These are phyloP conservation scores for Dendrocopos noguchii DNA, from an alignment of 2,113 vertebrate genomes.

Conservation along the genomic window DNA sequence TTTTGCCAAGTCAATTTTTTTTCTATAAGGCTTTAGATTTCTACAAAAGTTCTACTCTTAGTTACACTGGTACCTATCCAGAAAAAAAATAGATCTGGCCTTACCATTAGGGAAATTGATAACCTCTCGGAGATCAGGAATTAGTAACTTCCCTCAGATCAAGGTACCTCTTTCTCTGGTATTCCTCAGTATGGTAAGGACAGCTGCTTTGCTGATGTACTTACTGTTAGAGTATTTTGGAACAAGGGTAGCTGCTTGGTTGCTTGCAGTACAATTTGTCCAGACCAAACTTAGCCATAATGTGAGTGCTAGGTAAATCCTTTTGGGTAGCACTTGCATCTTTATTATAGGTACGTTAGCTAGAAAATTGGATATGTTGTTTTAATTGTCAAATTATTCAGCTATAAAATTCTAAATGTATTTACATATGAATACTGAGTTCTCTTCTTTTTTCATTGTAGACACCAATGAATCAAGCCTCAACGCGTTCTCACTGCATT, in stretches of 20 bases:
- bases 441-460: conserved; percentile 38
- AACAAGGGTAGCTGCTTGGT: background rate
- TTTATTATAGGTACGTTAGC: background rate
- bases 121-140: background rate
- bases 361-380: background rate
- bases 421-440: background rate
- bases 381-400: background rate
- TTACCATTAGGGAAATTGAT: background rate
- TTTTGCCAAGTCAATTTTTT: background rate
- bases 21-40: background rate
- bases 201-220: background rate
- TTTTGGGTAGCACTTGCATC: background rate
- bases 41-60: background rate
- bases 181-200: background rate
- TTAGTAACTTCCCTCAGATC: background rate
- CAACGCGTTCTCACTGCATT: conserved; percentile 96
- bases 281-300: background rate
- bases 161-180: background rate
- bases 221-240: background rate
- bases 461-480: conserved; percentile 98
- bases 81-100: background rate
- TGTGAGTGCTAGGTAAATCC: background rate
- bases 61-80: background rate
- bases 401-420: background rate
- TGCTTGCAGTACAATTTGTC: background rate